Percentiles rank a stretch among this genome's conserved stretches.
Evolutionary conservation across 2,797 vertebrate genomes (phyloP).

Genomic region (Manis crassicaudata): DNA sequence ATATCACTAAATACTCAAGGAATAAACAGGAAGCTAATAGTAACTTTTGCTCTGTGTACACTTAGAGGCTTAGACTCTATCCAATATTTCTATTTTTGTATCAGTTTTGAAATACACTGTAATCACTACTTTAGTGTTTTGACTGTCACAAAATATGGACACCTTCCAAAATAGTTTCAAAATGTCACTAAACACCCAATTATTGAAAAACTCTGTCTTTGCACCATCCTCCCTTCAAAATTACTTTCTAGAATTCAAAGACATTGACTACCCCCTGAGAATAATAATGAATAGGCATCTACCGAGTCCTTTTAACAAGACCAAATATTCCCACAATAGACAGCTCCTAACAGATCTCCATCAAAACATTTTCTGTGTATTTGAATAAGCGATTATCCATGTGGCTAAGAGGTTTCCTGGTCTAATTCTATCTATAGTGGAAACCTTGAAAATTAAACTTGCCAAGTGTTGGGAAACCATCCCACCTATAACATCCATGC

Average conservation of each 20-base stretch:
- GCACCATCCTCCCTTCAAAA: not conserved
- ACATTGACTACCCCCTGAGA: not conserved
- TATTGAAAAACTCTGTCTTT: conserved; percentile 23
- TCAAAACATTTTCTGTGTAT: not conserved
- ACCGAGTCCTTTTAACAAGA: not conserved
- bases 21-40: not conserved
- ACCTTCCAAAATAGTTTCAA: conserved; percentile 63
- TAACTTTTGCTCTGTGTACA: not conserved
- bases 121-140: conserved; percentile 24
- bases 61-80: not conserved
- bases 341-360: not conserved
- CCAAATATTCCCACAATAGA: not conserved
- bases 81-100: conserved; percentile 40
- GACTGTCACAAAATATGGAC: conserved; percentile 11
- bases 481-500: not conserved
- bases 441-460: conserved; percentile 13
- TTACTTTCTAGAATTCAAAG: conserved; percentile 28
- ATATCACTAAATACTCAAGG: not conserved
- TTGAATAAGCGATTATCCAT: not conserved
- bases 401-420: not conserved
- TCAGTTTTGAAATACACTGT: not conserved
- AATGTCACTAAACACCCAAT: conserved; percentile 43
- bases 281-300: not conserved
- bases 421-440: not conserved
- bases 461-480: not conserved